These are phyloP conservation scores for Minunthozetes semirufus DNA, from an alignment of 2,888 invertebrate genomes.

Conservation along the genomic window DNA sequence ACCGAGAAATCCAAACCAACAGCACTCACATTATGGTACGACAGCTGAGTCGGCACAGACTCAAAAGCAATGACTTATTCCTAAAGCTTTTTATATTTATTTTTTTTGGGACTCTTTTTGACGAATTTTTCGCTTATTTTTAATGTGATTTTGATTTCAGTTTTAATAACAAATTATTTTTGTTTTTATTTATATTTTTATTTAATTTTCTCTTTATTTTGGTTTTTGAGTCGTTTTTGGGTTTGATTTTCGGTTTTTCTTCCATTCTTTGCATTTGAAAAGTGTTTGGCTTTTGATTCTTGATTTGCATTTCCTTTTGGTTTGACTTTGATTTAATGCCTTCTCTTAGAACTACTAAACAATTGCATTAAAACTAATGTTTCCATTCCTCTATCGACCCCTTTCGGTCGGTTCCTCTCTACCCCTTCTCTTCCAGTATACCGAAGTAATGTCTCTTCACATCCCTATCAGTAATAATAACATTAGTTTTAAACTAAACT, in stretches of 20 bases:
- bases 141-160: no score
- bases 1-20: constrained; percentile 15
- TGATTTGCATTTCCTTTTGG: background rate
- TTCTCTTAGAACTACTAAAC: background rate
- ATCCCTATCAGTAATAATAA: constrained; percentile 22
- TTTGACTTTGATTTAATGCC: background rate
- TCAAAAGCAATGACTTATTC: background rate
- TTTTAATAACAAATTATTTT: no score
- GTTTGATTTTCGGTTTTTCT: no score
- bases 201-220: no score
- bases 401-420: background rate
- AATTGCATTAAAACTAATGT: background rate
- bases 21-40: constrained; percentile 30
- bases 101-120: background rate
- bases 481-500: background rate
- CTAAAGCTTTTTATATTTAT: background rate
- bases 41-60: background rate
- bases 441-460: constrained; percentile 27
- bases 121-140: no score
- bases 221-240: no score
- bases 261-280: background rate
- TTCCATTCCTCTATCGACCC: background rate
- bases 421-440: constrained; percentile 41
- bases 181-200: no score
- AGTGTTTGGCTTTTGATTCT: background rate